Percentiles rank a stretch among this genome's conserved stretches.
phyloP scores from a whole-genome alignment of 1,140 invertebrate genomes.

The Drosophila ficusphila region DNA sequence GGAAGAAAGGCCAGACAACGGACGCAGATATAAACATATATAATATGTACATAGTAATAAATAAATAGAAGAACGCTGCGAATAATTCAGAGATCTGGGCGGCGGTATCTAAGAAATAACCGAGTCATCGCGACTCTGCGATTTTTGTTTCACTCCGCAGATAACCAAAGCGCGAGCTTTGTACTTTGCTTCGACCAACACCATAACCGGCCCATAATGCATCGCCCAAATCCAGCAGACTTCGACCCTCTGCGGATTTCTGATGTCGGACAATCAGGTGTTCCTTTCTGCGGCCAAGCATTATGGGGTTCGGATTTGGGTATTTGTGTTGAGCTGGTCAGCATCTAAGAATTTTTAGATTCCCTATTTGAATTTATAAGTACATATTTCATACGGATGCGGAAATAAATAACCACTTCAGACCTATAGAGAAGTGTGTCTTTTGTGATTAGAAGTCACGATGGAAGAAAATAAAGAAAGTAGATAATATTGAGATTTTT shows the following conservation, averaged over 20 bases:
- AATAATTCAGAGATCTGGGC: constrained; percentile 11
- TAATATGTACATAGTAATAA: constrained; percentile 9
- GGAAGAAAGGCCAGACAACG: constrained; percentile 7
- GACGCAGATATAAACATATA: background rate
- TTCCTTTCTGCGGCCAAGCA: too few species aligned
- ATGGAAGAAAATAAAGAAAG: too few species aligned
- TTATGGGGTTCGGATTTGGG: too few species aligned
- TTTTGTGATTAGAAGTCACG: too few species aligned
- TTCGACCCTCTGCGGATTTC: background rate
- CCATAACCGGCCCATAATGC: background rate
- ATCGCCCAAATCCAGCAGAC: constrained; percentile 7
- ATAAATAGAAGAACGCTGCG: constrained; percentile 21
- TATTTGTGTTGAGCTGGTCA: constrained; percentile 1
- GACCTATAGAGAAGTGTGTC: too few species aligned
- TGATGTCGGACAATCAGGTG: background rate
- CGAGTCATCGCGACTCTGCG: constrained; percentile 69
- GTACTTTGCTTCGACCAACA: constrained; percentile 51
- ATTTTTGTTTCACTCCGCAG: constrained; percentile 12
- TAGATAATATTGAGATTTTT: too few species aligned
- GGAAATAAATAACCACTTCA: too few species aligned
- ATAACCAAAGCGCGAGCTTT: constrained; percentile 50
- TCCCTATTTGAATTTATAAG: too few species aligned
- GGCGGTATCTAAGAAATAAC: constrained; percentile 22
- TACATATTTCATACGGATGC: too few species aligned
- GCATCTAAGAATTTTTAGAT: too few species aligned